Percentiles rank a stretch among this genome's conserved stretches.
Conservation (phyloP, 2,888 invertebrate species). For the Chaetoderma sp. region DNA sequence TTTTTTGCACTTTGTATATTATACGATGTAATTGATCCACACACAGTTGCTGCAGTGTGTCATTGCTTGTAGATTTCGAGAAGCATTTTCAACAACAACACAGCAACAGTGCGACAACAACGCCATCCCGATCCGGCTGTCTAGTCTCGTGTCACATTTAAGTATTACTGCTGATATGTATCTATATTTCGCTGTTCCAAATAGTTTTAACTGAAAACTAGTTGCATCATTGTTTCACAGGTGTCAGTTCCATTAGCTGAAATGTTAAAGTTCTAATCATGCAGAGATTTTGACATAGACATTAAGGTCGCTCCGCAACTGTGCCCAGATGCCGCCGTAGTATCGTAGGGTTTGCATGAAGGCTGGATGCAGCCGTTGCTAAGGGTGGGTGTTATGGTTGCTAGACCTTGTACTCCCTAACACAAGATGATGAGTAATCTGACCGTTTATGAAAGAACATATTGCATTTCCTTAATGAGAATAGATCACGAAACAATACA, state of each 20-base stretch:
- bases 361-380: conserved; percentile 58
- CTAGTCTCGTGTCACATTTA: conserved; percentile 59
- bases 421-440: conserved; percentile 58
- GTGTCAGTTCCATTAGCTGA: conserved; percentile 49
- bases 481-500: conserved; percentile 61
- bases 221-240: conserved; percentile 40
- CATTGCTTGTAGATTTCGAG: no score
- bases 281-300: conserved; percentile 43
- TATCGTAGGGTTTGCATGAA: conserved; percentile 59
- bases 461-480: conserved; percentile 46
- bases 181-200: conserved; percentile 58
- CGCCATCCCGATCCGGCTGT: conserved; percentile 58
- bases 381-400: conserved; percentile 55
- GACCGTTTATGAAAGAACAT: conserved; percentile 45
- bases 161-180: conserved; percentile 59
- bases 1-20: no score
- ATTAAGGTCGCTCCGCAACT: conserved; percentile 41
- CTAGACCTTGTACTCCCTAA: conserved; percentile 57
- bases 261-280: conserved; percentile 60
- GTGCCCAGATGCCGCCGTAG: conserved; percentile 58
- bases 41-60: no score
- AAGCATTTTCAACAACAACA: no score
- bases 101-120: no score
- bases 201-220: conserved; percentile 61
- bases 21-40: no score